Evolutionary conservation across 2,113 vertebrate genomes (phyloP).

Genomic region (Anthoscopus minutus): DNA sequence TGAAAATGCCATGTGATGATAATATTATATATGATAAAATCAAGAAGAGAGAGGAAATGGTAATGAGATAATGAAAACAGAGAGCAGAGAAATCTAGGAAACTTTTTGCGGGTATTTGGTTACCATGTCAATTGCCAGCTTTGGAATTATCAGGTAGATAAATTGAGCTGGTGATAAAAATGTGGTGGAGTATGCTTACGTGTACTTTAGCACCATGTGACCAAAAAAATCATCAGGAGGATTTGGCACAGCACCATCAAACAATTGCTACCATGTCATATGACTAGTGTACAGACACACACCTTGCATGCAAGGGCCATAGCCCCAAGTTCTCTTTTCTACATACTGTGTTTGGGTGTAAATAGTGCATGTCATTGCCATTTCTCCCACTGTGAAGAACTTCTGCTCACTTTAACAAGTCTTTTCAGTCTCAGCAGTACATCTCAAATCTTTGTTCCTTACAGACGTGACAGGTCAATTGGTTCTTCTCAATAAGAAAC

Average conservation of each 20-base stretch:
- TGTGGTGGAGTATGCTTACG: rapidly evolving
- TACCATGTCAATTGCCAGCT: not conserved
- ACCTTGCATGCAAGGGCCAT: not conserved
- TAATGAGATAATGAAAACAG: not conserved
- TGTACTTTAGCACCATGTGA: not conserved
- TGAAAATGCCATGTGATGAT: not conserved
- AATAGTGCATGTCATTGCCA: not conserved
- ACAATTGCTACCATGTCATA: not conserved
- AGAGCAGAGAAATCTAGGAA: not conserved
- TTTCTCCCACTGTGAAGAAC: not conserved
- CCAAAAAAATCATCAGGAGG: not conserved
- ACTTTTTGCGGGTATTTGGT: not conserved
- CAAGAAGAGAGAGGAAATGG: not conserved
- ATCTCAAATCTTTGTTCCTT: not conserved
- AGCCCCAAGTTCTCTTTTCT: not conserved
- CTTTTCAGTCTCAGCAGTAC: not conserved
- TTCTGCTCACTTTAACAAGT: not conserved
- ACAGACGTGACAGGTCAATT: not conserved
- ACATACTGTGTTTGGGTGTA: not conserved
- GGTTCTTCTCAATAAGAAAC: not conserved
- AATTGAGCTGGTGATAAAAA: not conserved
- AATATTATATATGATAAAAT: not conserved
- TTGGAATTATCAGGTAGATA: not conserved
- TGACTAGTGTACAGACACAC: rapidly evolving
- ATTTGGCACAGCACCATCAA: not conserved